A percentile compares a stretch with the other conserved stretches of the same genome.
Evolutionary conservation across 2,797 vertebrate genomes (phyloP).

Genomic region (Lagocephalus sceleratus): DNA sequence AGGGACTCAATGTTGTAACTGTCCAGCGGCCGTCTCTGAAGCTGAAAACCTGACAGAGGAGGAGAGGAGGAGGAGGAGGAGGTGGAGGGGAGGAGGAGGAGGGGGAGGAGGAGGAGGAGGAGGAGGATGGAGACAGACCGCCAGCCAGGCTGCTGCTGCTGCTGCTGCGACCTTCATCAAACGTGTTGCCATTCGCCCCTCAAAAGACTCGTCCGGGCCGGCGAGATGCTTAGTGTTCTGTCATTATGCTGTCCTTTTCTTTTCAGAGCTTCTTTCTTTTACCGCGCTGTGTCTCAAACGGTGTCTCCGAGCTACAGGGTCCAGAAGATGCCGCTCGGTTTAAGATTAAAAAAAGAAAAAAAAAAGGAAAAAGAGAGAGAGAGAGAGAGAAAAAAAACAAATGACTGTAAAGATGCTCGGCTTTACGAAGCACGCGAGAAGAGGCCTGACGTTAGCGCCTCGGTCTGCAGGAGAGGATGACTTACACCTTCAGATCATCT

Average conservation of each 20-base stretch:
- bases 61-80: no score
- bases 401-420: no score
- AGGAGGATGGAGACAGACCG: constrained; percentile 26
- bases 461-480: constrained; percentile 25
- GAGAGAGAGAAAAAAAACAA: no score
- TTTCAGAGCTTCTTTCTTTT: constrained; percentile 29
- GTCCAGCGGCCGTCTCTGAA: constrained; percentile 20
- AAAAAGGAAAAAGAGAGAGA: not conserved
- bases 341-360: not conserved
- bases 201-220: constrained; percentile 31
- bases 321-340: not conserved
- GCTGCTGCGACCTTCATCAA: constrained; percentile 23
- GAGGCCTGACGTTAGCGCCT: constrained; percentile 9
- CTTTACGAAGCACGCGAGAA: constrained; percentile 1
- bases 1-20: not conserved
- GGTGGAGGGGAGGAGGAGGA: no score
- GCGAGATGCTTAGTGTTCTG: constrained; percentile 55
- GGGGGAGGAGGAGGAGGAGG: no score
- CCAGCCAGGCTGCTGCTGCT: constrained; percentile 24
- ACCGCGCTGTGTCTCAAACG: constrained; percentile 23
- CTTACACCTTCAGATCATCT: constrained; percentile 7
- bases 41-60: constrained; percentile 30
- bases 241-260: constrained; percentile 58
- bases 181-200: constrained; percentile 32
- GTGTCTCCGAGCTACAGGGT: not conserved